A percentile compares a stretch with the other conserved stretches of the same genome.
Conservation (phyloP, 2,113 vertebrate species). For the Harpagus bidentatus region DNA sequence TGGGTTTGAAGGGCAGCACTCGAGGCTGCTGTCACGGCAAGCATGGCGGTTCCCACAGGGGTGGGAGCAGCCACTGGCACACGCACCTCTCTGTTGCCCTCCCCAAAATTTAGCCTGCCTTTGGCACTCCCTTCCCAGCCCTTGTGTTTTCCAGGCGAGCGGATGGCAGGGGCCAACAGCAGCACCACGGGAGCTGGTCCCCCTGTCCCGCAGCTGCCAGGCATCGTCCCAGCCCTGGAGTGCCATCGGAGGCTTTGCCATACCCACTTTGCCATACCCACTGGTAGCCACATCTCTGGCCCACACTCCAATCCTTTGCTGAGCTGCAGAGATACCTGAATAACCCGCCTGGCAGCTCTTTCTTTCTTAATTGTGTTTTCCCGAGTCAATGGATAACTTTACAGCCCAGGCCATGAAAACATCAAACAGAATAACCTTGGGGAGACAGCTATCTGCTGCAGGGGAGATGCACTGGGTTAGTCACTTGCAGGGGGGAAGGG, state of each 20-base stretch:
- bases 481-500: not conserved
- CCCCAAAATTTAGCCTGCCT: not conserved
- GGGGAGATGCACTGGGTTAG: not conserved
- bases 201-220: not conserved
- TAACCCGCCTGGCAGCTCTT: not conserved
- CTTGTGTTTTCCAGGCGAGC: rapidly evolving
- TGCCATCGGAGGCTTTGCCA: not conserved
- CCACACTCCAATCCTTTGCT: rapidly evolving
- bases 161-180: rapidly evolving
- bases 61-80: not conserved
- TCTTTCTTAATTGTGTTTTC: not conserved
- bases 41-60: rapidly evolving
- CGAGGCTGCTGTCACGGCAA: not conserved
- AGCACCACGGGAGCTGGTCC: no score
- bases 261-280: not conserved
- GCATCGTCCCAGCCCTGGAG: not conserved
- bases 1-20: slow-evolving; percentile 18
- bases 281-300: not conserved
- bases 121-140: not conserved
- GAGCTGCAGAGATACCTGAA: not conserved
- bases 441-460: not conserved
- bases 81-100: rapidly evolving
- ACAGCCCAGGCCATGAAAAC: not conserved
- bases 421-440: not conserved
- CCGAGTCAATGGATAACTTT: slow-evolving; percentile 53